Conservation (phyloP, 1,140 invertebrate species). For the Procambarus clarkii region DNA sequence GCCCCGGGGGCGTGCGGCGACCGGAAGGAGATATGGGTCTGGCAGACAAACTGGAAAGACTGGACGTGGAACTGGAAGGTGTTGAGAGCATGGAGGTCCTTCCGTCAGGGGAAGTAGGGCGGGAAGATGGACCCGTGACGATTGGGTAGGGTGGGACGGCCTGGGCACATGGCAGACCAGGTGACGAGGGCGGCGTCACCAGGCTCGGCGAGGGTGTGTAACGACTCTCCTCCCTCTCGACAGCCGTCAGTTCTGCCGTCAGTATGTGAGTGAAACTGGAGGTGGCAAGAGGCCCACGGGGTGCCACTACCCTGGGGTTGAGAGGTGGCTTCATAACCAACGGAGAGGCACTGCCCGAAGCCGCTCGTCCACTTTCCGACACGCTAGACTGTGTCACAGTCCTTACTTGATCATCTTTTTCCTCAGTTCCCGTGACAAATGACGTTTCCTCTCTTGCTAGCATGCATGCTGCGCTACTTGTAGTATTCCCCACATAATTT, state of each 20-base stretch:
- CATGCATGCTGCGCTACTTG: not conserved
- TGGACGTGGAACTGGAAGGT: constrained; percentile 71
- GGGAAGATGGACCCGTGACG: constrained; percentile 11
- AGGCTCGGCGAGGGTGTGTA: constrained; percentile 34
- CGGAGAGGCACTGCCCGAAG: not conserved
- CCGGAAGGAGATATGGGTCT: constrained; percentile 71
- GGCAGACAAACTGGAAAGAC: constrained; percentile 65
- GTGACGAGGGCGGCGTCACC: constrained; percentile 50
- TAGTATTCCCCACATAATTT: not conserved
- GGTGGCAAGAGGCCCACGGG: constrained; percentile 28
- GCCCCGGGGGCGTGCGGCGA: constrained; percentile 67
- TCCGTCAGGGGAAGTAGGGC: constrained; percentile 62
- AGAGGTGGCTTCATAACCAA: constrained; percentile 54
- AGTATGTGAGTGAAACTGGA: not conserved
- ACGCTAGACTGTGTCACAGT: not conserved
- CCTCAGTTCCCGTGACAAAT: no score
- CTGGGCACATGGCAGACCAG: constrained; percentile 8
- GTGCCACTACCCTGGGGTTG: constrained; percentile 31
- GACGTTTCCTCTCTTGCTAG: not conserved
- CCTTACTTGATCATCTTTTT: not conserved
- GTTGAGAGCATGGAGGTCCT: constrained; percentile 65
- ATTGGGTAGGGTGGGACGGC: constrained; percentile 10
- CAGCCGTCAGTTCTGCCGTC: not conserved
- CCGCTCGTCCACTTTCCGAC: not conserved
- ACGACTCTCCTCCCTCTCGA: constrained; percentile 24